phyloP scores from a whole-genome alignment of 2,888 invertebrate species.

The Cryptus armator region DNA sequence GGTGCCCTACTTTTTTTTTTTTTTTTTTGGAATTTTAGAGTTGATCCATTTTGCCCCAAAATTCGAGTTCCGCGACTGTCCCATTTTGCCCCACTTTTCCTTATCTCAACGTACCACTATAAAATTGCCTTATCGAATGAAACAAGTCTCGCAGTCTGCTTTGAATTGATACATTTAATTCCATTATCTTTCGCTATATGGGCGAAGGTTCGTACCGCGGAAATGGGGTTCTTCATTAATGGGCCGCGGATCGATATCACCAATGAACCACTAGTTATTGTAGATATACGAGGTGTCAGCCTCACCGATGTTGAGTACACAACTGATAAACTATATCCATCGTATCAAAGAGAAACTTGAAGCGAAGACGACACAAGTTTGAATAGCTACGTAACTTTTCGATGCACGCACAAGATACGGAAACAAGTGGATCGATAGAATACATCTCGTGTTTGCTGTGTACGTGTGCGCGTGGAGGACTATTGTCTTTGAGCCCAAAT shows the following conservation, averaged over 20 bases:
- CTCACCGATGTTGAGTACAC: not conserved
- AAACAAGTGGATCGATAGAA: conserved; percentile 19
- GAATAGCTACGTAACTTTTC: conserved; percentile 26
- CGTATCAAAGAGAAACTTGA: conserved; percentile 10
- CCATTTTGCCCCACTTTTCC: too few species aligned
- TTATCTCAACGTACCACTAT: too few species aligned
- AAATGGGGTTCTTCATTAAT: not conserved
- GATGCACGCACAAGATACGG: conserved; percentile 22
- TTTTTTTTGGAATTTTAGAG: too few species aligned
- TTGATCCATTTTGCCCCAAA: too few species aligned
- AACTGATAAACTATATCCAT: conserved; percentile 8
- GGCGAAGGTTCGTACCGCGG: not conserved
- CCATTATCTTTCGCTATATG: not conserved
- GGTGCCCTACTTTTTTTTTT: too few species aligned
- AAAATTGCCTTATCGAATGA: too few species aligned
- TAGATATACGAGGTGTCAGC: not conserved
- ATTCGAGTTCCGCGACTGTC: too few species aligned
- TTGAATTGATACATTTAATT: too few species aligned
- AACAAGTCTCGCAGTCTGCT: too few species aligned
- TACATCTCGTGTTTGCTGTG: not conserved
- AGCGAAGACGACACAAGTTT: conserved; percentile 12
- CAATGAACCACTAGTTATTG: not conserved
- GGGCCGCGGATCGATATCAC: not conserved
- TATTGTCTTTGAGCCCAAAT: conserved; percentile 22
- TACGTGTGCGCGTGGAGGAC: not conserved